phyloP scores from a whole-genome alignment of 2,888 invertebrate genomes.

The Cephus pygmeus region DNA sequence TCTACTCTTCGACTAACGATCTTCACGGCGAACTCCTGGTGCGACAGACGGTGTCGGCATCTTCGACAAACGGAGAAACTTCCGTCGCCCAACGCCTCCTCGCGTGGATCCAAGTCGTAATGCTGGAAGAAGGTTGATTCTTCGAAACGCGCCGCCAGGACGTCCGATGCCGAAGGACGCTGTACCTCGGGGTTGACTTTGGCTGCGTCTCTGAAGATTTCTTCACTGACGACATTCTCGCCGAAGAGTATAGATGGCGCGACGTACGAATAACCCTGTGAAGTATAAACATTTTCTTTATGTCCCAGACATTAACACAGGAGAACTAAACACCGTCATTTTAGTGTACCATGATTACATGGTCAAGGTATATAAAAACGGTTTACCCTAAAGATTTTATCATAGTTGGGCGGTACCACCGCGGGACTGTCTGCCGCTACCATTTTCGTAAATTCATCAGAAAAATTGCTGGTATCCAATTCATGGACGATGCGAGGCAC shows the following conservation, averaged over 20 bases:
- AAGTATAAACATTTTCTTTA: constrained; percentile 21
- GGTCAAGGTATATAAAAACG: neutral
- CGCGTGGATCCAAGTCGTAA: constrained; percentile 80
- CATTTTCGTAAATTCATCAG: constrained; percentile 95
- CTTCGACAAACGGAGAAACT: constrained; percentile 88
- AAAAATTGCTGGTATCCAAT: constrained; percentile 95
- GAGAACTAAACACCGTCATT: neutral
- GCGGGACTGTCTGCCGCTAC: constrained; percentile 92
- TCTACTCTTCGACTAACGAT: constrained; percentile 78
- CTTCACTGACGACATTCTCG: constrained; percentile 81
- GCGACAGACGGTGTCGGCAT: constrained; percentile 80
- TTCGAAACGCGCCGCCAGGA: constrained; percentile 51
- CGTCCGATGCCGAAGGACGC: constrained; percentile 43
- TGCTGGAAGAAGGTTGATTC: constrained; percentile 88
- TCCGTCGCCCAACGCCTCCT: constrained; percentile 85
- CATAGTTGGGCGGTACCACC: constrained; percentile 84
- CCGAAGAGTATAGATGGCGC: constrained; percentile 91
- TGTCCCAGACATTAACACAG: neutral
- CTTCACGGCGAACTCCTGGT: constrained; percentile 88
- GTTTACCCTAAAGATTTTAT: constrained; percentile 81
- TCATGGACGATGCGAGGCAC: constrained; percentile 87
- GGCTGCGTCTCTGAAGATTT: constrained; percentile 72
- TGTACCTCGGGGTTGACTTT: constrained; percentile 25
- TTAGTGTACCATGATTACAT: neutral
- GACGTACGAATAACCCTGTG: constrained; percentile 92